Percentiles rank a stretch among this genome's conserved stretches.
These are phyloP conservation scores for Brachirus orientalis DNA, from an alignment of 2,113 vertebrate genomes.

Conservation along the genomic window DNA sequence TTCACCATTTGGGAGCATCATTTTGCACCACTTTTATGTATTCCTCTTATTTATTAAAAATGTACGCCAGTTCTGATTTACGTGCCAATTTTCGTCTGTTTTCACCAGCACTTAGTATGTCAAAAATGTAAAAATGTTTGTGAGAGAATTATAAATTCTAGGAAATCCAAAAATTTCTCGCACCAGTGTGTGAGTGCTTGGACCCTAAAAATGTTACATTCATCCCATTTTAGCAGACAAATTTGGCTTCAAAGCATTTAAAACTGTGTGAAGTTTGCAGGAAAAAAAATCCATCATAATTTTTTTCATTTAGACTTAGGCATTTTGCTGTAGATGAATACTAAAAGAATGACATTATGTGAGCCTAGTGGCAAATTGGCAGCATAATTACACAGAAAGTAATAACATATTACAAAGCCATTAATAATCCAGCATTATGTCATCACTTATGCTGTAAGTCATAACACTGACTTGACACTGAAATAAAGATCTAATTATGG, in stretches of 20 bases:
- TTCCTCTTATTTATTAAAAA: too few relatives aligned
- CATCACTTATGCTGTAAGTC: conserved; percentile 27
- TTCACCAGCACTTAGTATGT: too few relatives aligned
- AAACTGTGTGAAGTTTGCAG: conserved; percentile 32
- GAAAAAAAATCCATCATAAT: conserved; percentile 12
- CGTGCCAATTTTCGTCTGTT: too few relatives aligned
- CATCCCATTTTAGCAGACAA: conserved; percentile 11
- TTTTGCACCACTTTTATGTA: too few relatives aligned
- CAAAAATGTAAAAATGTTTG: too few relatives aligned
- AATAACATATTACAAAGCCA: conserved; percentile 41
- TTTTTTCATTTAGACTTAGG: conserved; percentile 38
- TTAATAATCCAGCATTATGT: conserved; percentile 39
- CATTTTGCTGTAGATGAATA: conserved; percentile 31
- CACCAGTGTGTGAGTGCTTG: too few relatives aligned
- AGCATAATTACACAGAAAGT: conserved; percentile 41
- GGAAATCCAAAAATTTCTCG: too few relatives aligned
- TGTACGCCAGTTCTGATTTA: too few relatives aligned
- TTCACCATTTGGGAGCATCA: too few relatives aligned
- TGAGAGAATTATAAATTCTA: too few relatives aligned
- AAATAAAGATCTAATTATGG: conserved; percentile 50
- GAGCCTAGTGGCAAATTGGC: conserved; percentile 36
- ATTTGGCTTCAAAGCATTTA: conserved; percentile 15
- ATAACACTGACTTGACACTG: conserved; percentile 10
- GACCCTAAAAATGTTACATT: conserved; percentile 25
- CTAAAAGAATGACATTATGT: conserved; percentile 39